Conservation (phyloP, 2,797 vertebrate genomes). For the Anguilla pacifica region DNA sequence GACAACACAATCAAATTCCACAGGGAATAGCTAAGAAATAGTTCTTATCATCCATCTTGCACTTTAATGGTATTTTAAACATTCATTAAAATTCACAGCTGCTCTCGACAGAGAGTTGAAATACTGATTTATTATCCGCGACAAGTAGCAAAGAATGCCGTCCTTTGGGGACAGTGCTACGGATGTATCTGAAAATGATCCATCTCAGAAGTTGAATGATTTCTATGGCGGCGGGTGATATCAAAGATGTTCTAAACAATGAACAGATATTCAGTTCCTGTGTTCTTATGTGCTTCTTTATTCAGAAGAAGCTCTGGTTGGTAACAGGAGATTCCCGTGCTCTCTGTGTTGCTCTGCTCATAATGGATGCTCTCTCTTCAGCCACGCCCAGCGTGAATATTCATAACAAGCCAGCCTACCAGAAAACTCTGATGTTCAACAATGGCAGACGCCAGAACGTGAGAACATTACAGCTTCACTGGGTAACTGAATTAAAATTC, state of each 20-base stretch:
- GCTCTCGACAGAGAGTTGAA: conserved; percentile 35
- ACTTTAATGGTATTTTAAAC: conserved; percentile 43
- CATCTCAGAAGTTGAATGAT: neutral
- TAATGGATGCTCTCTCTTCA: neutral
- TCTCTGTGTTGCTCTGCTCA: neutral
- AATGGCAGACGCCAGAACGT: neutral
- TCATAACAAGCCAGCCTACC: neutral
- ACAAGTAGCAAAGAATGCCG: conserved; percentile 30
- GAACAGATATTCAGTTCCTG: neutral
- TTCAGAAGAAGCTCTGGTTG: neutral
- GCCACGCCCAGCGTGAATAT: neutral
- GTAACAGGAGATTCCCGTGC: neutral
- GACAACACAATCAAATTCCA: conserved; percentile 23
- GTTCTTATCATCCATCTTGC: conserved; percentile 41
- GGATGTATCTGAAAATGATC: conserved; percentile 16
- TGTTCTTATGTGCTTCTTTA: neutral
- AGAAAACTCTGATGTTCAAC: conserved; percentile 3
- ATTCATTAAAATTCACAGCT: conserved; percentile 47
- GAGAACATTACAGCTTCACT: neutral
- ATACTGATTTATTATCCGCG: conserved; percentile 41
- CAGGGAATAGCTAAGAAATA: conserved; percentile 27
- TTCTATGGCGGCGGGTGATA: neutral
- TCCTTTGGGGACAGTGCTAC: conserved; percentile 6
- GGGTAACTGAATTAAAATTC: neutral
- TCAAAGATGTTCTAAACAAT: neutral